Evolutionary conservation across 1,140 invertebrate genomes (phyloP).

Genomic region (Drosophila watanabei): DNA sequence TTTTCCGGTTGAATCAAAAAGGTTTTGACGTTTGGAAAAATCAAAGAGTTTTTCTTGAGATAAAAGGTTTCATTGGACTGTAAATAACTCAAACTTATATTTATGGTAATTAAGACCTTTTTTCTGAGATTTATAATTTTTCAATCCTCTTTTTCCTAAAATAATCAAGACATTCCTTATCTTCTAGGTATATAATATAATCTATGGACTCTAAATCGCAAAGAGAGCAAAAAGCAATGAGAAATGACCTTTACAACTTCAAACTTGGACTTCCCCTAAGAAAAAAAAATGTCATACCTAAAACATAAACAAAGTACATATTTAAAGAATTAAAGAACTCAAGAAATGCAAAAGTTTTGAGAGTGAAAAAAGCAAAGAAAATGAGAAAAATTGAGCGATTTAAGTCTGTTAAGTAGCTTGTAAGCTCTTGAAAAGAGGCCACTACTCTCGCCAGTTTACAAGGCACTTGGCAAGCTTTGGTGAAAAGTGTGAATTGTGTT

Average conservation of each 20-base stretch:
- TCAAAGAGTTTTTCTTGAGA: no score
- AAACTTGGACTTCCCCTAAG: no score
- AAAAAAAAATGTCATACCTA: not conserved
- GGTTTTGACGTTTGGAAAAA: no score
- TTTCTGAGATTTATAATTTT: no score
- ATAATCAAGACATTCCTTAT: no score
- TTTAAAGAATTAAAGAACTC: not conserved
- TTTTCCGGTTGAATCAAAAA: no score
- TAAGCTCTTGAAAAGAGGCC: slow-evolving; percentile 18
- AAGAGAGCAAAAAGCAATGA: not conserved
- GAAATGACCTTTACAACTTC: no score
- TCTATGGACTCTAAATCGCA: not conserved
- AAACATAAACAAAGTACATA: not conserved
- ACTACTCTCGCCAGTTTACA: slow-evolving; percentile 27
- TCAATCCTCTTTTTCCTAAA: no score
- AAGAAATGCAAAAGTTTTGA: slow-evolving; percentile 2
- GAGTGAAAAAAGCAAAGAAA: slow-evolving; percentile 1
- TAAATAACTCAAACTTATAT: no score
- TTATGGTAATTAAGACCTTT: no score
- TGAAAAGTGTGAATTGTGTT: slow-evolving; percentile 1
- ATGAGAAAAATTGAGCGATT: slow-evolving; percentile 27
- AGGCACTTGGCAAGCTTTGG: slow-evolving; percentile 17
- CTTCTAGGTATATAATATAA: not conserved
- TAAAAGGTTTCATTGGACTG: no score
- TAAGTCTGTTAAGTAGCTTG: slow-evolving; percentile 29